These are phyloP conservation scores for Merodon equestris DNA, from an alignment of 2,888 invertebrate species.

Conservation along the genomic window DNA sequence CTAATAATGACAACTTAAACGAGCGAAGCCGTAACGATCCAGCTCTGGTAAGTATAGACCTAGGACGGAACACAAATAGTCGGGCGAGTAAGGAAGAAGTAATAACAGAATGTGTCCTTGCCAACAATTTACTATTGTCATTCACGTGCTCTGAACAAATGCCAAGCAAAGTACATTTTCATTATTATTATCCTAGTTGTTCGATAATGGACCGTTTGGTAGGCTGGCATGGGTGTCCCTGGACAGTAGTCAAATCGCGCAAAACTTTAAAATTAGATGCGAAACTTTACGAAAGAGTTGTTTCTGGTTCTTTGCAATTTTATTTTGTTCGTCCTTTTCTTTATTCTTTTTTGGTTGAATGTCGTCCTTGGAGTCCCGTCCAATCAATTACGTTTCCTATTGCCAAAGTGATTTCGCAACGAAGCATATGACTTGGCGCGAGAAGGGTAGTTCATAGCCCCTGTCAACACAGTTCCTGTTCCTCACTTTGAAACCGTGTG, in stretches of 20 bases:
- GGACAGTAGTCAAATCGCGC: constrained; percentile 40
- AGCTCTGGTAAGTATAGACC: constrained; percentile 71
- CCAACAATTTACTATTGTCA: constrained; percentile 14
- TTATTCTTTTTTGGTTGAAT: constrained; percentile 18
- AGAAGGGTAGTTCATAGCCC: neutral
- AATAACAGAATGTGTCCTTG: constrained; percentile 18
- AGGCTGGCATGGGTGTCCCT: neutral
- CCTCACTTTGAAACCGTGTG: constrained; percentile 19
- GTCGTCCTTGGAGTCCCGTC: constrained; percentile 26
- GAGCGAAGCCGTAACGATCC: constrained; percentile 72
- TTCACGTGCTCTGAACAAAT: constrained; percentile 31
- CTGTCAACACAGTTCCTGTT: constrained; percentile 25
- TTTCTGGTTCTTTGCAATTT: constrained; percentile 3
- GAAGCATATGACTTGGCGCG: constrained; percentile 12
- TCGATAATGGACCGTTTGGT: neutral
- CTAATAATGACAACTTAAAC: constrained; percentile 79
- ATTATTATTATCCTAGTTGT: constrained; percentile 52
- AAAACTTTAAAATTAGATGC: constrained; percentile 63
- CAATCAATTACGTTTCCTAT: constrained; percentile 57
- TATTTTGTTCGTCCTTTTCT: too few relatives aligned
- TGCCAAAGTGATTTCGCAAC: constrained; percentile 31
- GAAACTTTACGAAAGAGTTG: constrained; percentile 48
- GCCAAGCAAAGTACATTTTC: constrained; percentile 32
- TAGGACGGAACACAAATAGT: neutral
- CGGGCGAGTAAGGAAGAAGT: constrained; percentile 10